A percentile compares a stretch with the other conserved stretches of the same genome.
Evolutionary conservation across 2,113 vertebrate species (phyloP).

Genomic region (Acanthochromis polyacanthus): DNA sequence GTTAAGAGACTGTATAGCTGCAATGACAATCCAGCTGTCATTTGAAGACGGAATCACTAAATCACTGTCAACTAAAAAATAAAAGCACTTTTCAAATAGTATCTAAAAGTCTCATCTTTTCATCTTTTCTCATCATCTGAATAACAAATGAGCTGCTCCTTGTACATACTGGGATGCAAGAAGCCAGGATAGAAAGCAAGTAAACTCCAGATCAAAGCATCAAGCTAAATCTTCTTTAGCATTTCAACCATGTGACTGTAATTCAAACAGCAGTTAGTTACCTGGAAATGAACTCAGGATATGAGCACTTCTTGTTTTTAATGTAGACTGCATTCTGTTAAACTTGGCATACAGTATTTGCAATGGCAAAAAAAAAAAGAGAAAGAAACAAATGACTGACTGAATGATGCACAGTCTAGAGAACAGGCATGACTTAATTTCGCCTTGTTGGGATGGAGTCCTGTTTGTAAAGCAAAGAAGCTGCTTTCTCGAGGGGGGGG

Average conservation of each 20-base stretch:
- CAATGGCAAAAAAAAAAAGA: background rate
- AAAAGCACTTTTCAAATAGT: conserved; percentile 24
- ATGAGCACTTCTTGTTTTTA: background rate
- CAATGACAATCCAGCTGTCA: conserved; percentile 51
- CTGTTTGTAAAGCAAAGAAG: too few species aligned
- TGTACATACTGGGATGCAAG: conserved; percentile 3
- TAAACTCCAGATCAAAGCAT: background rate
- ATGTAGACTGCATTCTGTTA: background rate
- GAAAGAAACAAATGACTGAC: background rate
- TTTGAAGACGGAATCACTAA: conserved; percentile 28
- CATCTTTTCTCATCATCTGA: too few species aligned
- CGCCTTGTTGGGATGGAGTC: too few species aligned
- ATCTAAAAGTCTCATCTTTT: conserved; percentile 13
- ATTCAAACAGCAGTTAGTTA: too few species aligned
- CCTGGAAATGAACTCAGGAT: too few species aligned
- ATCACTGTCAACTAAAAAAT: conserved; percentile 19
- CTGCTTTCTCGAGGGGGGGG: too few species aligned
- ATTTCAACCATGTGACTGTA: too few species aligned
- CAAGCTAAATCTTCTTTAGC: too few species aligned
- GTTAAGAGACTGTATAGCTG: conserved; percentile 51
- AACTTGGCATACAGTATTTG: background rate
- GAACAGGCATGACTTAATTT: background rate
- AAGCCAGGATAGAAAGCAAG: conserved; percentile 2
- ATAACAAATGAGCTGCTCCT: background rate
- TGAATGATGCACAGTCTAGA: background rate